These are phyloP conservation scores for Phenganax stokvisi DNA, from an alignment of 92 coral and sea anemone genomes.

Conservation along the genomic window DNA sequence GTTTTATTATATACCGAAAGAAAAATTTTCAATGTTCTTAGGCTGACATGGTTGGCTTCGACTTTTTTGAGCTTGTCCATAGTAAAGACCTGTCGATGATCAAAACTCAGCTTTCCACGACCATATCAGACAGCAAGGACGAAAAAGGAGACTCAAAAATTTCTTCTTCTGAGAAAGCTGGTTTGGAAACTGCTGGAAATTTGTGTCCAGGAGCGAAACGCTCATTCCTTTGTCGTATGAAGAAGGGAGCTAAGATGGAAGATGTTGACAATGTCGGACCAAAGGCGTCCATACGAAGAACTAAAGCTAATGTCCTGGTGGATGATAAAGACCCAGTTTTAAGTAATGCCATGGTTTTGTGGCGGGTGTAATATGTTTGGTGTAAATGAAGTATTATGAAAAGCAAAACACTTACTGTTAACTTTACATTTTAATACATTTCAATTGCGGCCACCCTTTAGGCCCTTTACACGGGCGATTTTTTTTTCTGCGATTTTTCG, in stretches of 20 bases:
- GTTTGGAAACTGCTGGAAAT: slow-evolving; percentile 42
- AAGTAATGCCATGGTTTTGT: slow-evolving; percentile 46
- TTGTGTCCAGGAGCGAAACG: slow-evolving; percentile 85
- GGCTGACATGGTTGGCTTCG: slow-evolving; percentile 82
- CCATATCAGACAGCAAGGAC: slow-evolving; percentile 54
- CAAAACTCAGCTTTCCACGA: slow-evolving; percentile 68
- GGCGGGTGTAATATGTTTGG: not conserved
- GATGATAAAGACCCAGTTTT: slow-evolving; percentile 62
- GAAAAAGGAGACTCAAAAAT: slow-evolving; percentile 47
- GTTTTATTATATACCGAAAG: too few species aligned
- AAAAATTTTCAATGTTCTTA: slow-evolving; percentile 11
- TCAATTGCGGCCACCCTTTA: too few species aligned
- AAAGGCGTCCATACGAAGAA: slow-evolving; percentile 54
- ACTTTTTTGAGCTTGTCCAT: slow-evolving; percentile 73
- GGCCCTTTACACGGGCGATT: too few species aligned
- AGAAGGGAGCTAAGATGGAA: slow-evolving; percentile 49
- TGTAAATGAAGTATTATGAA: too few species aligned
- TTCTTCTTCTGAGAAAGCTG: slow-evolving; percentile 44
- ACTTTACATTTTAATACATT: too few species aligned
- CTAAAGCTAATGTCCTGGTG: slow-evolving; percentile 34
- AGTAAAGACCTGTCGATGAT: slow-evolving; percentile 66
- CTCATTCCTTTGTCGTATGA: slow-evolving; percentile 85
- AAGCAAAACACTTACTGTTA: too few species aligned
- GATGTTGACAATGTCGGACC: slow-evolving; percentile 36
- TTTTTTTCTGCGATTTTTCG: too few species aligned